Conservation (phyloP, 2,113 vertebrate species). For the Coryphaenoides rupestris region DNA sequence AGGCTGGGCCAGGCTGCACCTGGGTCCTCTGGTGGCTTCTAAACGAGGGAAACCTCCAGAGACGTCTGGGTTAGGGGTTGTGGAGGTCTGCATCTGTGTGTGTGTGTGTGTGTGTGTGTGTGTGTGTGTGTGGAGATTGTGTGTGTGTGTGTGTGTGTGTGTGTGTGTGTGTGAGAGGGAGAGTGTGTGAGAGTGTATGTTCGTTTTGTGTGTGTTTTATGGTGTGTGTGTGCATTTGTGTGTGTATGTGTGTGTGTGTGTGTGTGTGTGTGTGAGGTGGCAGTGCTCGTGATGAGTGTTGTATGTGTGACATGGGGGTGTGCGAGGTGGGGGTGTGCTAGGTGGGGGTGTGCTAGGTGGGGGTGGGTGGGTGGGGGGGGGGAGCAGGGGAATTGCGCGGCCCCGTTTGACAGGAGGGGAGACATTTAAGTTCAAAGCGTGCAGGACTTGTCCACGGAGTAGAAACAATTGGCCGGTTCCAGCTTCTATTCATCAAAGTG, state of each 20-base stretch:
- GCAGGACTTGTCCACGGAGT: conserved; percentile 54
- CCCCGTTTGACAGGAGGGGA: conserved; percentile 33
- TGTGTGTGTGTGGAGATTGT: too few relatives aligned
- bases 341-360: neutral
- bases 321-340: neutral
- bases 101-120: too few relatives aligned
- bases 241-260: too few relatives aligned
- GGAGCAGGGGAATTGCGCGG: conserved; percentile 23
- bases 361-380: neutral
- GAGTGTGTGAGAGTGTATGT: too few relatives aligned
- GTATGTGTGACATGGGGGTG: neutral
- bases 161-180: too few relatives aligned
- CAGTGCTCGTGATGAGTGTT: neutral
- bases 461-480: conserved; percentile 63
- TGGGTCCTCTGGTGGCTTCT: conserved; percentile 21
- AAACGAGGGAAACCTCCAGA: neutral
- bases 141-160: too few relatives aligned
- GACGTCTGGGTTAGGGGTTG: neutral
- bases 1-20: neutral
- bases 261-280: neutral
- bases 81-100: too few relatives aligned
- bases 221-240: too few relatives aligned
- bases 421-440: conserved; percentile 59
- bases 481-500: conserved; percentile 71
- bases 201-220: too few relatives aligned